Percentiles rank a stretch among this genome's conserved stretches.
Conservation (phyloP, 2,888 invertebrate species). For the Eupithecia subumbrata region DNA sequence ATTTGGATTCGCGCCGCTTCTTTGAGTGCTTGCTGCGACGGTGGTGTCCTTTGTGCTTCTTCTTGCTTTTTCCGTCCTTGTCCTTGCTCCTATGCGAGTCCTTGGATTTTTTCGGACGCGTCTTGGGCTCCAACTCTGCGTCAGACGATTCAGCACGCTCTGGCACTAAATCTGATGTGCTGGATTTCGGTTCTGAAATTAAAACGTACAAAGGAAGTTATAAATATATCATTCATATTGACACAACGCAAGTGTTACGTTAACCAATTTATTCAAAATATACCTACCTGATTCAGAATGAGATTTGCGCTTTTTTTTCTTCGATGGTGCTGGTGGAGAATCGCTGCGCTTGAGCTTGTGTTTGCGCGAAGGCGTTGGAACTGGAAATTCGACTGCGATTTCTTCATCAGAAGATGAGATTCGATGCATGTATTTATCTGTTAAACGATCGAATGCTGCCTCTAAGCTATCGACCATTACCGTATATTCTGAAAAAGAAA, state of each 20-base stretch:
- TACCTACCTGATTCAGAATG: constrained; percentile 68
- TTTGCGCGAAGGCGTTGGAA: constrained; percentile 76
- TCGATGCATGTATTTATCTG: constrained; percentile 92
- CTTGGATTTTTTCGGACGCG: constrained; percentile 58
- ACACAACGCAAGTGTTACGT: neutral
- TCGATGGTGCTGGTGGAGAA: constrained; percentile 64
- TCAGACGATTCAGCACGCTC: constrained; percentile 44
- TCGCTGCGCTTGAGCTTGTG: constrained; percentile 74
- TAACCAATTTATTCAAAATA: neutral
- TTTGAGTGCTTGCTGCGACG: constrained; percentile 80
- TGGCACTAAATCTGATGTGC: constrained; percentile 59
- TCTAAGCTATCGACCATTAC: constrained; percentile 94
- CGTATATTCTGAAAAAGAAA: constrained; percentile 88
- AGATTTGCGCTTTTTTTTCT: constrained; percentile 74
- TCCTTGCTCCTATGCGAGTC: constrained; percentile 75
- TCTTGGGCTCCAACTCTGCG: constrained; percentile 29
- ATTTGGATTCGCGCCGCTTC: constrained; percentile 68
- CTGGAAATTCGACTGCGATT: constrained; percentile 87
- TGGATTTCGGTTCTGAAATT: constrained; percentile 67
- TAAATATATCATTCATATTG: neutral
- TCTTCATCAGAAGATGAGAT: constrained; percentile 92
- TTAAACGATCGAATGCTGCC: constrained; percentile 91
- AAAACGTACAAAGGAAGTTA: constrained; percentile 23
- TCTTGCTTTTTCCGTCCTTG: constrained; percentile 72
- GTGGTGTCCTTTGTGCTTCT: constrained; percentile 77